Evolutionary conservation across 2,797 vertebrate genomes (phyloP), one percentile per base, ranked within the genome.

Genomic region (Fistularia commersonii): DNA sequence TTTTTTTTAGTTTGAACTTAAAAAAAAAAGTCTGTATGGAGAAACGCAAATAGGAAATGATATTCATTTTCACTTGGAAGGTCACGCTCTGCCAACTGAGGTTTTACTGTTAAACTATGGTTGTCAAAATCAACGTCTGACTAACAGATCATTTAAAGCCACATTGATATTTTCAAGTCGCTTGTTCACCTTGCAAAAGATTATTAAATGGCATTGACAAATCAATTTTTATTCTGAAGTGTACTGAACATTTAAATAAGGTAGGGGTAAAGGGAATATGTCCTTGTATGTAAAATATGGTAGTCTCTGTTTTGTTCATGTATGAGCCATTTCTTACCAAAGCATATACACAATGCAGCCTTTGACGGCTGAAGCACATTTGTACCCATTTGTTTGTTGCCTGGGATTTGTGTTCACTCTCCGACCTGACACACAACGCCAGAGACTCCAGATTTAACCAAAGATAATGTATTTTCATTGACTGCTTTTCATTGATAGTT

Each of bases 391-490:
- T 63, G 43, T 71, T 76, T 68, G 53, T 72, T 66, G 54, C 34
- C 41, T 56, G 56, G 46, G 23, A 57, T 60, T 33, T 42, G 4
- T 58, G 70, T 76, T 65, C 56, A 53, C 48, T 56, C 36, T 66
- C 58, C 58, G 51, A 52, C 57, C 52, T 50, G 65, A 72, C 59
- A 48, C 61, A 54, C 45, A 61, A 51, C 46, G 31, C 48, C 54
- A 42, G 64, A 46, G 60, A 83, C 82, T 87, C 76, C 80, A 81
- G 57, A 86, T 70, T 57, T 80, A 87, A 87, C 91, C 91, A 92
- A 92, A 92, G 88, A 90, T 66, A 50, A 61, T 66, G 68, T 76
- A 53, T 77, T 69, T 54, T 72, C 49, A 73, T 79, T n/a, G 14
- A 41, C 13, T 68, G 32, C 15, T 13, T 64, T 45, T 35, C 77